A percentile compares a stretch with the other conserved stretches of the same genome.
Evolutionary conservation across 2,797 vertebrate genomes (phyloP).

Genomic region (Falco rusticolus): DNA sequence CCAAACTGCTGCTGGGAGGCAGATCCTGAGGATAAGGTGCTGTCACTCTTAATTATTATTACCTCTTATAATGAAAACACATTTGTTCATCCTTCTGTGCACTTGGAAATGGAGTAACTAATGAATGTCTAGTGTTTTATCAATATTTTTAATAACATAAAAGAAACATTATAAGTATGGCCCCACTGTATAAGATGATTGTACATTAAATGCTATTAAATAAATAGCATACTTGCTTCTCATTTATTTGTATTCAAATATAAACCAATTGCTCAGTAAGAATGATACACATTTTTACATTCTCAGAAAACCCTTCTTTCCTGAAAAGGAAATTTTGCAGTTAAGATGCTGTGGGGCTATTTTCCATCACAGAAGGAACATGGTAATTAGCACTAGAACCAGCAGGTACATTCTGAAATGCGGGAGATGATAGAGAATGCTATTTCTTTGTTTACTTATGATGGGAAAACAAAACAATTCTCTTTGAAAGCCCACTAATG

Average conservation of each 20-base stretch:
- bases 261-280: slow-evolving; percentile 17
- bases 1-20: slow-evolving; percentile 57
- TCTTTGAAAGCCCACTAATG: slow-evolving; percentile 1
- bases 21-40: slow-evolving; percentile 63
- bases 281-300: slow-evolving; percentile 10
- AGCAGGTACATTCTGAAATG: slow-evolving; percentile 36
- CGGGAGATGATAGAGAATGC: neutral
- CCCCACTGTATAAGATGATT: slow-evolving; percentile 5
- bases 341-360: slow-evolving; percentile 4
- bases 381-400: slow-evolving; percentile 6
- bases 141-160: slow-evolving; percentile 50
- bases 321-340: slow-evolving; percentile 19
- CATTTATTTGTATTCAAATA: slow-evolving; percentile 30
- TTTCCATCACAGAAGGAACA: slow-evolving; percentile 19
- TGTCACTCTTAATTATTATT: slow-evolving; percentile 71
- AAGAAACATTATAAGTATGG: neutral
- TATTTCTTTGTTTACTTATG: slow-evolving; percentile 11
- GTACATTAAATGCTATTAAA: slow-evolving; percentile 34
- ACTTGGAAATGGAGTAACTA: slow-evolving; percentile 53
- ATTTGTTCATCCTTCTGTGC: slow-evolving; percentile 54
- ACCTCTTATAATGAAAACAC: slow-evolving; percentile 65
- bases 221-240: neutral
- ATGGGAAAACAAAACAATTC: neutral
- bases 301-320: neutral
- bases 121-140: slow-evolving; percentile 44